Evolutionary conservation across 2,888 invertebrate species (phyloP).

Genomic region (Amblyteles armatorius): DNA sequence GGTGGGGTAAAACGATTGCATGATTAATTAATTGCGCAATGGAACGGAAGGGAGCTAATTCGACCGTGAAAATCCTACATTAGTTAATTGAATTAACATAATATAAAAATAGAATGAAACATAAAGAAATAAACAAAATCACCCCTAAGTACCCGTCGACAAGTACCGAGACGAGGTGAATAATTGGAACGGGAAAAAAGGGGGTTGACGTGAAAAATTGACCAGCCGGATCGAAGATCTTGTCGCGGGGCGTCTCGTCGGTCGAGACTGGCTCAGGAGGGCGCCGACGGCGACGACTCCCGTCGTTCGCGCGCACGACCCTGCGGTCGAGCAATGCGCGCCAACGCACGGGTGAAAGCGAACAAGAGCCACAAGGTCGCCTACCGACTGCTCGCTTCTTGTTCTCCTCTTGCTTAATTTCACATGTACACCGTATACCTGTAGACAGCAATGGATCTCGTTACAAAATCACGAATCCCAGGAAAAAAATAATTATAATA

Average conservation of each 20-base stretch:
- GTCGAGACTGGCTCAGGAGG: slow-evolving; percentile 8
- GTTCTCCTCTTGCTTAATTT: slow-evolving; percentile 43
- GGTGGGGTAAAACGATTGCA: too few relatives aligned
- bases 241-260: slow-evolving; percentile 6
- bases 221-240: slow-evolving; percentile 5
- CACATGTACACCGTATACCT: background rate
- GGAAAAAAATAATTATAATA: slow-evolving; percentile 60
- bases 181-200: background rate
- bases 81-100: too few relatives aligned
- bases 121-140: too few relatives aligned
- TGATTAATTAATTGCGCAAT: too few relatives aligned
- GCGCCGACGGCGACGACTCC: slow-evolving; percentile 49
- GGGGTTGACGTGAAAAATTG: slow-evolving; percentile 5
- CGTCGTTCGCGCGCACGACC: slow-evolving; percentile 61
- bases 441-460: slow-evolving; percentile 47
- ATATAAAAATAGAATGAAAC: too few relatives aligned
- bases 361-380: slow-evolving; percentile 81
- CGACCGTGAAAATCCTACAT: too few relatives aligned
- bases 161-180: too few relatives aligned
- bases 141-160: too few relatives aligned
- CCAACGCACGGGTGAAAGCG: slow-evolving; percentile 79
- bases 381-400: slow-evolving; percentile 67
- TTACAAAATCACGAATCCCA: slow-evolving; percentile 78
- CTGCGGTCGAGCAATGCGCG: slow-evolving; percentile 52
- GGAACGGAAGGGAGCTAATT: too few relatives aligned